Evolutionary conservation across 2,113 vertebrate species (phyloP).

Genomic region (Chroicocephalus ridibundus): DNA sequence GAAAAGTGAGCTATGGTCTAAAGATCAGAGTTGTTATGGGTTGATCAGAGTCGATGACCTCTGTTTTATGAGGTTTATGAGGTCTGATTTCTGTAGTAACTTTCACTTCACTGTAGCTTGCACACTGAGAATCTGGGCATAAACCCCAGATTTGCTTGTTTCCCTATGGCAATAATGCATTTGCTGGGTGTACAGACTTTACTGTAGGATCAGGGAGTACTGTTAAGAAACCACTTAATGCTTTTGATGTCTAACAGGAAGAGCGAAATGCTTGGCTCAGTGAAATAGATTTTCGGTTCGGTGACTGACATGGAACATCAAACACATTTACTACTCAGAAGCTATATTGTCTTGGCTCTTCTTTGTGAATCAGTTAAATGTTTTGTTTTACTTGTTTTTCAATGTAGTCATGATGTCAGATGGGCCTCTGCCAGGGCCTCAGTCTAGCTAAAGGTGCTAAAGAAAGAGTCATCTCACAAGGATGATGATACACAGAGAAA

Average conservation of each 20-base stretch:
- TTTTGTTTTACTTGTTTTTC: not conserved
- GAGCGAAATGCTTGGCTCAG: not conserved
- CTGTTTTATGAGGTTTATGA: not conserved
- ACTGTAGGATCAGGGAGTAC: not conserved
- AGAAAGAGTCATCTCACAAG: not conserved
- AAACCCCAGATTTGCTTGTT: not conserved
- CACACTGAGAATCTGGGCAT: not conserved
- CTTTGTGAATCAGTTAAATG: not conserved
- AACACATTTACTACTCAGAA: not conserved
- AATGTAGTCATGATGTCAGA: not conserved
- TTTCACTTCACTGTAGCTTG: not conserved
- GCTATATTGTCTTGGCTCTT: not conserved
- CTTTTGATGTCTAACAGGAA: not conserved
- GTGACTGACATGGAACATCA: not conserved
- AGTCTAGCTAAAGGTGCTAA: not conserved
- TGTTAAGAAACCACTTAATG: not conserved
- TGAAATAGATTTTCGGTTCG: not conserved
- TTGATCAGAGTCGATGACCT: not conserved
- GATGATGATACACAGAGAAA: not conserved
- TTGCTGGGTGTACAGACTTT: not conserved
- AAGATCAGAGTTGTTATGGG: not conserved
- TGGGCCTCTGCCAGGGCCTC: not conserved
- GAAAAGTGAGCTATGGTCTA: not conserved
- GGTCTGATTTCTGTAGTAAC: not conserved
- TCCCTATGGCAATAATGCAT: not conserved